Evolutionary conservation across 2,113 vertebrate species (phyloP), one percentile per base, ranked within the genome.

Genomic region (Cygnus atratus): DNA sequence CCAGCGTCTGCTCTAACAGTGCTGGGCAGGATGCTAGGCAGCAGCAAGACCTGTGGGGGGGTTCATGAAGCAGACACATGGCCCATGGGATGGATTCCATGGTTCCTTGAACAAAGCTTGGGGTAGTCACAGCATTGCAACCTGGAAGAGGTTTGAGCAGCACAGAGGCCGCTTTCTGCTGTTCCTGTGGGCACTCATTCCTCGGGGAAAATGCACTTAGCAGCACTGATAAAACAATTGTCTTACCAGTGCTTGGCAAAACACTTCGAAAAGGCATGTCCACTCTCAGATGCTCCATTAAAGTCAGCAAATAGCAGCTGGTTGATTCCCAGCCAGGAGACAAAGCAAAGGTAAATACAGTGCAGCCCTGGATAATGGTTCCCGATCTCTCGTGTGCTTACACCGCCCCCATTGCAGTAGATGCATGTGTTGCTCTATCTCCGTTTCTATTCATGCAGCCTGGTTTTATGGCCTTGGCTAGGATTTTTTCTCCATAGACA

Each of bases 1-100:
- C 52, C 48, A 6, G 46, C 2, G 1, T 35, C 55, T 3, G 1
- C 61, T 11, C 7, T 14, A 19, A 13, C 41, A 24, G 14, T 1
- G 6, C 50, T 11, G 28, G 37, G 35, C 41, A 76, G 21, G 41
- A 33, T 3, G 4, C 44, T 37, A 19, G 2, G 0, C 43, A 31
- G 37, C 2, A 1, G 37, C 20, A 52, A 66, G 4, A 6, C 39
- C 39, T 44, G 10, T 0, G 0, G n/a, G 7, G 11, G 20, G 19
- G 26, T 50, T 44, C 22, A 15, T 6, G 31, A 14, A 57, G 28
- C 52, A 35, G 63, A 43, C 10, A 21, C 0, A 0, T 18, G 28
- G 31, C 35, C 54, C 17, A 13, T 22, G 22, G 61, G 41, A 29
- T 1, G 2, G 66, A n/a, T 31, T 19, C 26, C 79, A 66, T 8